Percentiles rank a stretch among this genome's conserved stretches.
phyloP scores from a whole-genome alignment of 2,113 vertebrate species.

The Microtus richardsoni region DNA sequence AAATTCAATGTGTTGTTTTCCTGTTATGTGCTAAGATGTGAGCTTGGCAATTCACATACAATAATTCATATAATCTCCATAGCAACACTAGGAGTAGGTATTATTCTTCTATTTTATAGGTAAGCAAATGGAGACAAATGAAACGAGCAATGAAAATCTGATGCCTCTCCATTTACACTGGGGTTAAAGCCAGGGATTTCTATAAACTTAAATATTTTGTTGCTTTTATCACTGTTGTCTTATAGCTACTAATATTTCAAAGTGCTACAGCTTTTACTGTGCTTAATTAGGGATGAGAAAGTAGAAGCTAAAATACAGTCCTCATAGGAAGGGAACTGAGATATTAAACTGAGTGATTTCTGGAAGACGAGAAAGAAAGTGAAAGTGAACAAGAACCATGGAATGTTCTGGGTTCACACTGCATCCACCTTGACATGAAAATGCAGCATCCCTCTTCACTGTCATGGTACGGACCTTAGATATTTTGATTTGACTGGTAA shows the following conservation, averaged over 20 bases:
- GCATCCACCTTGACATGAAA: not conserved
- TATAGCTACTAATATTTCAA: not conserved
- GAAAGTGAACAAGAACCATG: not conserved
- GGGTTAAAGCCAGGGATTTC: slow-evolving; percentile 21
- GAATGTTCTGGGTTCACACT: not conserved
- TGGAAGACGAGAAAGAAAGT: not conserved
- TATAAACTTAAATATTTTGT: slow-evolving; percentile 50
- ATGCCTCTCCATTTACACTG: not conserved
- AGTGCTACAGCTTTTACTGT: not conserved
- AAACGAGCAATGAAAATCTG: slow-evolving; percentile 15
- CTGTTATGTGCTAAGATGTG: not conserved
- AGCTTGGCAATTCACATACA: slow-evolving; percentile 9
- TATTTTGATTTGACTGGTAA: not conserved
- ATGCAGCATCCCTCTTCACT: not conserved
- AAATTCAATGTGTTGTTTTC: not conserved
- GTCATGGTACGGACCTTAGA: not conserved
- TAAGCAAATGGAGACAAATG: slow-evolving; percentile 44
- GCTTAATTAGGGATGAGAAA: slow-evolving; percentile 16
- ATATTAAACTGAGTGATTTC: not conserved
- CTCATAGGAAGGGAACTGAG: not conserved
- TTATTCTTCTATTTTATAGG: slow-evolving; percentile 42
- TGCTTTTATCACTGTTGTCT: not conserved
- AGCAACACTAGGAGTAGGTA: slow-evolving; percentile 26
- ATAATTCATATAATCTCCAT: slow-evolving; percentile 62
- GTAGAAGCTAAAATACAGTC: not conserved